Evolutionary conservation across 2,113 vertebrate genomes (phyloP), one percentile per base, ranked within the genome.

Genomic region (Hiodon tergisus): DNA sequence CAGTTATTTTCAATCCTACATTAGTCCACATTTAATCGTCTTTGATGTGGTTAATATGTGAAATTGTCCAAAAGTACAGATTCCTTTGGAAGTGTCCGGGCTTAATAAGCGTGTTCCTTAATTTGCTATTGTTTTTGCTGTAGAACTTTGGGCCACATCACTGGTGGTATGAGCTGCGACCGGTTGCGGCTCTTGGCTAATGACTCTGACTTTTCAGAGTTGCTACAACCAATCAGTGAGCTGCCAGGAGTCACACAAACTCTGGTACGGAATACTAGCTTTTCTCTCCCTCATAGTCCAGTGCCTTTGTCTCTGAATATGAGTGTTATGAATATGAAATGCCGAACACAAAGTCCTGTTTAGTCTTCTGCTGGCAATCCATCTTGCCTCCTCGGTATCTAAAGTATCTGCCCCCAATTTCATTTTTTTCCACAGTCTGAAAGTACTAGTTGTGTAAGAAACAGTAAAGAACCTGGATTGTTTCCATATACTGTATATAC

Each of bases 91-190:
- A 31, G 31, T 31, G 31, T 31, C 31, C 31, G 31, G 31, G 31
- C 31, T 31, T 31, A 31, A 31, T 31, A 17, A 16, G 16, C 14
- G 17, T 72, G 55, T 67, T 48, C 55, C 55, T 16, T 11, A 46
- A 48, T 47, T 53, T 77, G 3, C 67, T 50, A 53, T 71, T 16
- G 8, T 74, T 76, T 80, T 47, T 6, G 58, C 73, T 73, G 4
- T 58, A 96, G 95, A 75, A 78, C 79, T 78, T 84, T 96, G 81
- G 93, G 94, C 67, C 89, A 80, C 5, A 87, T 96, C 65, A 89
- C 90, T 31, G 81, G 85, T 72, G 95, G 95, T 48, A 89, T 94
- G 87, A 90, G 86, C 75, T 96, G 94, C 78, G 79, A 91, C 14
- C 86, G 84, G 80, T 76, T 96, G 71, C 92, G 83, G 77, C 87